These are phyloP conservation scores for Helicoverpa armigera DNA, from an alignment of 1,140 invertebrate genomes.

Conservation along the genomic window DNA sequence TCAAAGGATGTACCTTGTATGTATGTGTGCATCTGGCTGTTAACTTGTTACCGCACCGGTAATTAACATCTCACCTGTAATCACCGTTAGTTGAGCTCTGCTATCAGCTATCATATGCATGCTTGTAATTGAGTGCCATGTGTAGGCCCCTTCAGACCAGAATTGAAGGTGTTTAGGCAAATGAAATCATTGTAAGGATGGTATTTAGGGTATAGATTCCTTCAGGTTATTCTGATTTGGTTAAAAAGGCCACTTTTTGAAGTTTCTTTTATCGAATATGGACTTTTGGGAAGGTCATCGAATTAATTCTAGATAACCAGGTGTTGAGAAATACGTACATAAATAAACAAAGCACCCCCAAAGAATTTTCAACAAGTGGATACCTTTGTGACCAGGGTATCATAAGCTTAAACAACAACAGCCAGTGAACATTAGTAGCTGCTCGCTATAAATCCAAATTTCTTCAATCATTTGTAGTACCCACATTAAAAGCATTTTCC, in stretches of 20 bases:
- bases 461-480: neutral
- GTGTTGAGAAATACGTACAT: too few species aligned
- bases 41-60: conserved; percentile 14
- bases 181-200: too few species aligned
- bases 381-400: neutral
- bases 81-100: conserved; percentile 6
- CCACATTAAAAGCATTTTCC: neutral
- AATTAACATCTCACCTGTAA: conserved; percentile 31
- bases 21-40: conserved; percentile 13
- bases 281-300: too few species aligned
- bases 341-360: too few species aligned
- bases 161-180: neutral
- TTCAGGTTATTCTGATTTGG: too few species aligned
- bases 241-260: too few species aligned
- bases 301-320: too few species aligned
- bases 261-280: too few species aligned
- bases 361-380: neutral
- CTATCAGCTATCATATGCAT: conserved; percentile 3
- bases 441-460: neutral
- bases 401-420: neutral
- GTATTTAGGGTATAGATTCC: too few species aligned
- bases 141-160: too few species aligned
- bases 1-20: conserved; percentile 9
- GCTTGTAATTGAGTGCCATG: neutral
- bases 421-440: neutral